Conservation (phyloP, 1,140 invertebrate species). For the Lepidurus arcticus region DNA sequence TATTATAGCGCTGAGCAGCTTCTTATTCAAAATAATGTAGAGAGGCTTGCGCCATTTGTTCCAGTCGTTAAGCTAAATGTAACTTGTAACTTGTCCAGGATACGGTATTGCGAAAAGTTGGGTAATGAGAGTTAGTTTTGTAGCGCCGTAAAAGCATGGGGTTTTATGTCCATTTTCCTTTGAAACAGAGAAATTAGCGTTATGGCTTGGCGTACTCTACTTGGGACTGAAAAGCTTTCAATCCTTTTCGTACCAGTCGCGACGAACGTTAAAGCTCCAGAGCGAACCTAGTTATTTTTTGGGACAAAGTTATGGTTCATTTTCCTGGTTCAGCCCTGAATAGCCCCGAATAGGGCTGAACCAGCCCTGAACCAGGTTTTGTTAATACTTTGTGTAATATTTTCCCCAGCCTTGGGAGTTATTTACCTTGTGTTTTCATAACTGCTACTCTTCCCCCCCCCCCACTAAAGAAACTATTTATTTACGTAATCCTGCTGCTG, state of each 20-base stretch:
- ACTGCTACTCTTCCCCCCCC: too few species aligned
- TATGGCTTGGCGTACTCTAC: conserved; percentile 4
- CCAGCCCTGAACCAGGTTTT: neutral
- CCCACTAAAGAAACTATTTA: too few species aligned
- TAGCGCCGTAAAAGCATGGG: neutral
- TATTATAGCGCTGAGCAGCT: neutral
- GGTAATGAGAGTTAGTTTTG: conserved; percentile 10
- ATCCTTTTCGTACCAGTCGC: conserved; percentile 21
- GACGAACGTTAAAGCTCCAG: neutral
- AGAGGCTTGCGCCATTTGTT: neutral
- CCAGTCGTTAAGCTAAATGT: neutral
- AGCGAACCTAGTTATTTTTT: neutral
- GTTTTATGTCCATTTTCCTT: conserved; percentile 4
- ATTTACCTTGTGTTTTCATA: neutral
- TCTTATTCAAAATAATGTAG: neutral
- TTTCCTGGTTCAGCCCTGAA: neutral
- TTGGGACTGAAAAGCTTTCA: neutral
- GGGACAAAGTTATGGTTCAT: neutral
- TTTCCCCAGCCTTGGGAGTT: neutral
- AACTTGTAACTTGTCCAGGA: neutral
- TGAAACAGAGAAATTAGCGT: neutral
- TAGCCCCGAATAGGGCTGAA: too few species aligned
- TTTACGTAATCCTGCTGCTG: neutral
- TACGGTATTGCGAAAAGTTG: neutral
- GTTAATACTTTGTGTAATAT: neutral